A percentile compares a stretch with the other conserved stretches of the same genome.
Conservation (phyloP, 2,113 vertebrate species). For the Microcebus jonahi region DNA sequence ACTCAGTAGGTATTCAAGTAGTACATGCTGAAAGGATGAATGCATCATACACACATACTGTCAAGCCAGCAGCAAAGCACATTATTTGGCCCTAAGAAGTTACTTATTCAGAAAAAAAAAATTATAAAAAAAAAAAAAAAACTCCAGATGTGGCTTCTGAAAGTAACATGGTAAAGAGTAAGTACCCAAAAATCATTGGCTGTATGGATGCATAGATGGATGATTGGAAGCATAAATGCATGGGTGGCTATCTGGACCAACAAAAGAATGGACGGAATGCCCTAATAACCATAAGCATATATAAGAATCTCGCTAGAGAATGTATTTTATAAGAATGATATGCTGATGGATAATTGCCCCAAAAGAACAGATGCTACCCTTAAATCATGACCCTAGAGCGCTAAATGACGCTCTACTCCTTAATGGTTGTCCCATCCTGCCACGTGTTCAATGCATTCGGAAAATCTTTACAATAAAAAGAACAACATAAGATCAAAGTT, state of each 20-base stretch:
- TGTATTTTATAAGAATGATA: neutral
- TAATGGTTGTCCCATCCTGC: neutral
- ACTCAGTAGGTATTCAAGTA: neutral
- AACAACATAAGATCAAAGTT: neutral
- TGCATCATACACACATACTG: neutral
- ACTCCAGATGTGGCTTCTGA: neutral
- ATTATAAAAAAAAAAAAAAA: neutral
- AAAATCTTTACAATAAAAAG: slow-evolving; percentile 2
- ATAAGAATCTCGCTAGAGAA: neutral
- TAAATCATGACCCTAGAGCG: neutral
- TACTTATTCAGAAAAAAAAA: neutral
- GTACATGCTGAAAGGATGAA: neutral
- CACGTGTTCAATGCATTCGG: neutral
- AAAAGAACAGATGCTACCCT: neutral
- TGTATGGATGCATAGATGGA: neutral
- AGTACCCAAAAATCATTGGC: neutral
- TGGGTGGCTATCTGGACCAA: neutral
- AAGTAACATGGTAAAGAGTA: neutral
- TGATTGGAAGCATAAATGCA: neutral
- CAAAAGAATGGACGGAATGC: neutral
- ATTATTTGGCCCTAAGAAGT: neutral
- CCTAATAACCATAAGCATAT: neutral
- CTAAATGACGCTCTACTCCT: neutral
- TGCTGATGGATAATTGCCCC: neutral
- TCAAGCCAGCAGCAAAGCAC: neutral